A percentile compares a stretch with the other conserved stretches of the same genome.
These are phyloP conservation scores for Pantherophis guttatus DNA, from an alignment of 2,113 vertebrate species.

Conservation along the genomic window DNA sequence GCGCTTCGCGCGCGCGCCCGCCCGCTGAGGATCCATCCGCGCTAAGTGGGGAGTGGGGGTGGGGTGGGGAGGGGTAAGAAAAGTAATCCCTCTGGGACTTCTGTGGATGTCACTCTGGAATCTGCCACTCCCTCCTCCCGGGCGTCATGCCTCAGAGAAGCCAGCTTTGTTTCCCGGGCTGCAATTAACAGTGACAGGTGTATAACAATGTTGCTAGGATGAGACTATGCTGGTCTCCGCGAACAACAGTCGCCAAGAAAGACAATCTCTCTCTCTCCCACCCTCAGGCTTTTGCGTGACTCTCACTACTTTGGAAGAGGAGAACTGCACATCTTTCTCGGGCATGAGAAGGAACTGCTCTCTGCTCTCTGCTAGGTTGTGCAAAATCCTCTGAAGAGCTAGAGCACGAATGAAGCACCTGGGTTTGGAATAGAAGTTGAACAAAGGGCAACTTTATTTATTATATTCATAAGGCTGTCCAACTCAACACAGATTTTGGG, in stretches of 20 bases:
- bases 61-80: not conserved
- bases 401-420: not conserved
- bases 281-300: not conserved
- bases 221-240: not conserved
- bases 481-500: not conserved
- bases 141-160: not conserved
- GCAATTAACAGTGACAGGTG: not conserved
- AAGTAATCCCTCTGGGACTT: not conserved
- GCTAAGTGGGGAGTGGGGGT: fast-evolving
- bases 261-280: too few relatives aligned
- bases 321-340: not conserved
- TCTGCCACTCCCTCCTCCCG: not conserved
- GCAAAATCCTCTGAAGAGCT: not conserved
- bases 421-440: not conserved
- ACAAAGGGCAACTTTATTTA: not conserved
- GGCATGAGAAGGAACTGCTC: not conserved
- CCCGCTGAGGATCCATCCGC: not conserved
- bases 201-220: not conserved
- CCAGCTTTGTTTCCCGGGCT: not conserved
- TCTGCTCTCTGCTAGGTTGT: not conserved
- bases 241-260: not conserved
- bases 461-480: not conserved
- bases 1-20: not conserved
- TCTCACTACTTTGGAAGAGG: not conserved
- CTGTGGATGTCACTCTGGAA: not conserved